phyloP scores from a whole-genome alignment of 92 coral and sea anemone genomes.

The Parazoanthus swiftii region DNA sequence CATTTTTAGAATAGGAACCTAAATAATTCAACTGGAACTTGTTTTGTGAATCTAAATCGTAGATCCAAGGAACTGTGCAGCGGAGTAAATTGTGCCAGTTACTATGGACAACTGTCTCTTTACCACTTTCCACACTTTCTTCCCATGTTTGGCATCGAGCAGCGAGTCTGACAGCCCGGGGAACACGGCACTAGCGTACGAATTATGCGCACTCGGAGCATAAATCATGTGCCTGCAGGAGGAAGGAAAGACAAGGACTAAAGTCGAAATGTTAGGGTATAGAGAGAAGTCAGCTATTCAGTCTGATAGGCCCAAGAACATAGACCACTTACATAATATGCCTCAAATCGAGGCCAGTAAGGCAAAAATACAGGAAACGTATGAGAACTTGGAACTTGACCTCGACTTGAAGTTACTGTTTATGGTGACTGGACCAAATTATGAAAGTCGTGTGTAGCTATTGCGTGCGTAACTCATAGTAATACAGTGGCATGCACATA shows the following conservation, averaged over 20 bases:
- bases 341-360: no score
- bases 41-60: constrained; percentile 35
- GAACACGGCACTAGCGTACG: constrained; percentile 85
- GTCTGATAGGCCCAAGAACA: constrained; percentile 54
- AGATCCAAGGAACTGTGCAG: constrained; percentile 74
- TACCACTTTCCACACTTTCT: constrained; percentile 67
- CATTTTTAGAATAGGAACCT: background rate
- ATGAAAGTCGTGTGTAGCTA: no score
- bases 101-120: constrained; percentile 68
- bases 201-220: constrained; percentile 89
- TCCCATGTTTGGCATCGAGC: constrained; percentile 48
- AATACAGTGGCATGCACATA: background rate
- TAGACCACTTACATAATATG: background rate
- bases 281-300: no score
- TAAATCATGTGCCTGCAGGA: constrained; percentile 85
- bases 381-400: no score
- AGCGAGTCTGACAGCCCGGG: constrained; percentile 97
- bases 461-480: no score
- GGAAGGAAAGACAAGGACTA: background rate
- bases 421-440: no score
- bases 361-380: no score
- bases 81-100: constrained; percentile 70
- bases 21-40: background rate
- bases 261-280: no score
- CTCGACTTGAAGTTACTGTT: no score